Conservation (phyloP, 2,797 vertebrate genomes). For the Microchirus variegatus region DNA sequence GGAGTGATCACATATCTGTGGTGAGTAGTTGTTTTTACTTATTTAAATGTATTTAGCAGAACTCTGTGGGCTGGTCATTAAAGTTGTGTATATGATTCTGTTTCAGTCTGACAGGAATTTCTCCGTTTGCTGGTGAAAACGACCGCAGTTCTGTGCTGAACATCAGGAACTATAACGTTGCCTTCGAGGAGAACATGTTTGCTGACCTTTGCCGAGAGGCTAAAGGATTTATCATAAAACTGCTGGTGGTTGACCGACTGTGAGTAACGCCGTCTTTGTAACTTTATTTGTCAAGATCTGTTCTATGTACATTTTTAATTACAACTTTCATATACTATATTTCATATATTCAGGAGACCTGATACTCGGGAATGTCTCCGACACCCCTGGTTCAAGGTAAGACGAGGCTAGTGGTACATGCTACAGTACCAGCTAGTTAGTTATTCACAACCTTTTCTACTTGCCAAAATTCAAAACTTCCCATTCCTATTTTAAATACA, state of each 20-base stretch:
- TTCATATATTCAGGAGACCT: slow-evolving; percentile 93
- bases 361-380: slow-evolving; percentile 91
- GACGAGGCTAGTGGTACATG: slow-evolving; percentile 18
- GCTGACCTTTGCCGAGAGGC: slow-evolving; percentile 92
- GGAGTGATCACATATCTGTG: slow-evolving; percentile 94
- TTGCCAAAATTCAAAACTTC: not conserved
- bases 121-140: slow-evolving; percentile 95
- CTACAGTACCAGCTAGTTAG: not conserved
- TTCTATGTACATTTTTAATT: too few relatives aligned
- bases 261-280: slow-evolving; percentile 77
- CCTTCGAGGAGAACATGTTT: slow-evolving; percentile 95
- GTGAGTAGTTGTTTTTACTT: slow-evolving; percentile 77
- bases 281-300: too few relatives aligned
- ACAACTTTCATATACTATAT: too few relatives aligned
- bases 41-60: not conserved
- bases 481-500: not conserved
- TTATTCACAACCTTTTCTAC: not conserved
- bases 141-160: slow-evolving; percentile 93
- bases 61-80: not conserved
- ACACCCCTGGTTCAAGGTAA: slow-evolving; percentile 98
- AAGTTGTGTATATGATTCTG: slow-evolving; percentile 22
- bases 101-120: slow-evolving; percentile 92
- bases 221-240: slow-evolving; percentile 95
- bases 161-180: slow-evolving; percentile 95
- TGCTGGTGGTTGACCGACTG: slow-evolving; percentile 93